phyloP scores from a whole-genome alignment of 2,113 vertebrate species.

The Gymnorhina tibicen region DNA sequence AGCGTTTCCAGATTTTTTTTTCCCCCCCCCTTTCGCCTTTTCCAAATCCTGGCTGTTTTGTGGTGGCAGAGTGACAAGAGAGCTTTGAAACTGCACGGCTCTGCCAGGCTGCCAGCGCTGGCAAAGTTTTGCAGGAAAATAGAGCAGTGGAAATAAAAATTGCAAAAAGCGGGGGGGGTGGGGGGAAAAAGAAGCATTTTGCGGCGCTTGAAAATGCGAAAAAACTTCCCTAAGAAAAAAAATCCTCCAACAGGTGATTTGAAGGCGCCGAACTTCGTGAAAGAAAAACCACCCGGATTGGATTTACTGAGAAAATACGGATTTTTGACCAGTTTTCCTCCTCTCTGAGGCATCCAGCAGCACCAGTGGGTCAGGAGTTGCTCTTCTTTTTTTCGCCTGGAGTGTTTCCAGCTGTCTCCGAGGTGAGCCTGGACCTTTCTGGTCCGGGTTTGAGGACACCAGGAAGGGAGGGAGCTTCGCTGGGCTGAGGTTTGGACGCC shows the following conservation, averaged over 20 bases:
- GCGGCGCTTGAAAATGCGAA: background rate
- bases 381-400: background rate
- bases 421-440: background rate
- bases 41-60: background rate
- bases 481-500: background rate
- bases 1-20: background rate
- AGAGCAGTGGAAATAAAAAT: background rate
- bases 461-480: background rate
- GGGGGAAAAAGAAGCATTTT: background rate
- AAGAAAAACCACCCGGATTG: background rate
- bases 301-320: background rate
- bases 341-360: background rate
- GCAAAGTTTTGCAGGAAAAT: background rate
- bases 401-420: background rate
- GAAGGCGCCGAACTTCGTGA: background rate
- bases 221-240: background rate
- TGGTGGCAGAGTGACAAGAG: background rate
- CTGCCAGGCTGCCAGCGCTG: background rate
- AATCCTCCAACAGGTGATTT: background rate
- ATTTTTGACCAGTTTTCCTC: background rate
- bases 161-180: background rate
- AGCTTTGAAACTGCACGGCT: background rate
- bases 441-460: background rate
- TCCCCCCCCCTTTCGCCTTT: background rate
- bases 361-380: background rate